These are phyloP conservation scores for Acleris laterana DNA, from an alignment of 2,888 invertebrate genomes.

Conservation along the genomic window DNA sequence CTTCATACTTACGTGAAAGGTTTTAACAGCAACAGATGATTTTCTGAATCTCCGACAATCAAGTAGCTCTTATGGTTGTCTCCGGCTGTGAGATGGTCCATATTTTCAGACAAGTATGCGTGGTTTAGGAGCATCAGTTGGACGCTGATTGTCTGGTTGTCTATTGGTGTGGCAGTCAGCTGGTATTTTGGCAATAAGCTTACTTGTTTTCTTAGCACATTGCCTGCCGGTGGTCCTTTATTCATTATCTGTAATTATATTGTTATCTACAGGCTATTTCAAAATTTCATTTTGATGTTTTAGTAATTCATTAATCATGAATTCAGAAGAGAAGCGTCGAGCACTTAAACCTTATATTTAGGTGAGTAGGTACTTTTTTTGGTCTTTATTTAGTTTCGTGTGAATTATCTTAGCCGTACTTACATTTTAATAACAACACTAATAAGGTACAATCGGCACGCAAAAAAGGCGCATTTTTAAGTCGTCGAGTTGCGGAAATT, in stretches of 20 bases:
- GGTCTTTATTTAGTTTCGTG: no score
- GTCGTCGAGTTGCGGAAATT: no score
- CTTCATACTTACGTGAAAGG: conserved; percentile 78
- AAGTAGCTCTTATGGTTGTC: conserved; percentile 82
- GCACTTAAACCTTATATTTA: no score
- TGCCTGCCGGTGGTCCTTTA: conserved; percentile 89
- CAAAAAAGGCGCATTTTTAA: no score
- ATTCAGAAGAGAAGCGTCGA: no score
- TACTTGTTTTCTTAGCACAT: conserved; percentile 86
- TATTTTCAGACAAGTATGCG: conserved; percentile 68
- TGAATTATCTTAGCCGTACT: no score
- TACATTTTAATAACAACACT: no score
- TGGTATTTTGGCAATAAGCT: conserved; percentile 86
- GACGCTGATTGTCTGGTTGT: conserved; percentile 60
- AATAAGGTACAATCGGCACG: no score
- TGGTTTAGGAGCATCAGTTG: conserved; percentile 72
- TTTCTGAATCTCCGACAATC: conserved; percentile 87
- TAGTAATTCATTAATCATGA: no score
- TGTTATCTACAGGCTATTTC: no score
- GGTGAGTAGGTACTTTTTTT: no score
- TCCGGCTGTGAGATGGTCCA: conserved; percentile 75
- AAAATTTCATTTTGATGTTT: no score
- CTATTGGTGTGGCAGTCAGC: conserved; percentile 65
- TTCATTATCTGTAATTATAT: conserved; percentile 86
- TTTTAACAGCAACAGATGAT: conserved; percentile 83